A percentile compares a stretch with the other conserved stretches of the same genome.
These are phyloP conservation scores for Platysternon megacephalum DNA, from an alignment of 2,113 vertebrate species.

Conservation along the genomic window DNA sequence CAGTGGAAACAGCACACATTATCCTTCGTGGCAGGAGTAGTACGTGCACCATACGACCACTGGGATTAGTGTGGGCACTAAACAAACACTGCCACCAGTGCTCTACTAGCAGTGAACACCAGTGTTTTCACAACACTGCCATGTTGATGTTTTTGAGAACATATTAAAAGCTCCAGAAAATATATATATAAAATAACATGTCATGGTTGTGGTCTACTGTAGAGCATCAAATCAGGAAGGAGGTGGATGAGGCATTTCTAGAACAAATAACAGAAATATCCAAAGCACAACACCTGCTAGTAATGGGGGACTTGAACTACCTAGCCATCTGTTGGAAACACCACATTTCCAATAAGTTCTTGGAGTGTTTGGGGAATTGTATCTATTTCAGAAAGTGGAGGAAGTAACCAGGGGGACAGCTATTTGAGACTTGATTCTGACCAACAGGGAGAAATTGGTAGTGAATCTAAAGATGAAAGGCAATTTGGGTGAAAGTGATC, in stretches of 20 bases:
- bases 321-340: neutral
- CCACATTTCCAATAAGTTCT: neutral
- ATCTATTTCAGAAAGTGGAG: neutral
- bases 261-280: too few species aligned
- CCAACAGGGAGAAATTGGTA: neutral
- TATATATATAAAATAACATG: too few species aligned
- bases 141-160: neutral
- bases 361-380: neutral
- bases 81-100: neutral
- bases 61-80: neutral
- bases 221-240: too few species aligned
- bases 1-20: too few species aligned
- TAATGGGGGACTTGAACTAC: neutral
- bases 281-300: too few species aligned
- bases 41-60: neutral
- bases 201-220: too few species aligned
- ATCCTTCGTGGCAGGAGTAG: neutral
- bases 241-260: too few species aligned
- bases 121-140: neutral
- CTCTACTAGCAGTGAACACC: neutral
- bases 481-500: neutral
- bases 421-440: neutral
- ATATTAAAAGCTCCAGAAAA: neutral
- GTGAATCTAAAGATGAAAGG: neutral
- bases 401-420: neutral